Evolutionary conservation across 2,888 invertebrate genomes (phyloP).

Genomic region (Neoascia interrupta): DNA sequence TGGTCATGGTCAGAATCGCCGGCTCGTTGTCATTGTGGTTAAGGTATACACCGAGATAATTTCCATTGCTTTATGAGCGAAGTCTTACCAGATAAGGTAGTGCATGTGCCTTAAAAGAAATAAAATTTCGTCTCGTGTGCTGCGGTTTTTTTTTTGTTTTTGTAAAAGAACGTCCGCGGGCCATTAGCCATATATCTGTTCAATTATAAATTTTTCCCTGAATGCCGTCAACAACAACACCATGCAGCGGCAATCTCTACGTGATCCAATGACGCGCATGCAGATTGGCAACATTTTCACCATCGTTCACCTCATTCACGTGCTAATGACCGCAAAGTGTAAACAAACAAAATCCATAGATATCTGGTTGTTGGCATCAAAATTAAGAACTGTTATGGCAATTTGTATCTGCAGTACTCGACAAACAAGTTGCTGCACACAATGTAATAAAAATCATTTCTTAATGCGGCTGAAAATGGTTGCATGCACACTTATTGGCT

Average conservation of each 20-base stretch:
- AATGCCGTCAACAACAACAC: conserved; percentile 2
- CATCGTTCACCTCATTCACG: conserved; percentile 30
- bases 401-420: conserved; percentile 58
- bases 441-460: conserved; percentile 9
- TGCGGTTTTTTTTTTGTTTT: too few species aligned
- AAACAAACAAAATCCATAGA: conserved; percentile 40
- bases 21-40: not conserved
- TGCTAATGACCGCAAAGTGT: conserved; percentile 26
- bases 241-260: not conserved
- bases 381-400: conserved; percentile 66
- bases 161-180: too few species aligned
- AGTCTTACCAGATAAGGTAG: conserved; percentile 31
- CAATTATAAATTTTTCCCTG: conserved; percentile 64
- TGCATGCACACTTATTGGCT: conserved; percentile 2
- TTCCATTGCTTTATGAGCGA: conserved; percentile 19
- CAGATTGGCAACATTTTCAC: conserved; percentile 26
- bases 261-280: conserved; percentile 59
- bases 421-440: conserved; percentile 58
- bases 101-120: conserved; percentile 61
- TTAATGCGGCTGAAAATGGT: conserved; percentile 9
- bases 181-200: conserved; percentile 67
- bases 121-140: too few species aligned
- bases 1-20: conserved; percentile 46
- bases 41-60: conserved; percentile 41
- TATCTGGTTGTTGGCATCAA: conserved; percentile 36